Conservation (phyloP, 2,888 invertebrate species). For the Morpho achilles region DNA sequence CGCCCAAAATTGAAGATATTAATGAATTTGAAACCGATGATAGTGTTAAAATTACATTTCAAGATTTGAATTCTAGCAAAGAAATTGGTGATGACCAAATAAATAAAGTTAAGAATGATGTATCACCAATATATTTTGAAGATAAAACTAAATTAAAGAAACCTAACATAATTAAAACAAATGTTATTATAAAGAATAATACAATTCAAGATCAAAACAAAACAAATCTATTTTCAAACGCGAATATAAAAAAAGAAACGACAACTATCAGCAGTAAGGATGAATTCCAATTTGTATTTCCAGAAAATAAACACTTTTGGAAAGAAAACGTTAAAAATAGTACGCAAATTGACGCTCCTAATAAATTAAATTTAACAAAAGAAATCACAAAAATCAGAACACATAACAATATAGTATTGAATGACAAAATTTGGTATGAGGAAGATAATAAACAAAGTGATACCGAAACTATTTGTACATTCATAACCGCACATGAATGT, state of each 20-base stretch:
- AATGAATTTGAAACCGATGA: conserved; percentile 59
- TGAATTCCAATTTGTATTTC: conserved; percentile 45
- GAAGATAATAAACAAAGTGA: conserved; percentile 25
- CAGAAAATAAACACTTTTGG: conserved; percentile 27
- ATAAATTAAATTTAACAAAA: conserved; percentile 6
- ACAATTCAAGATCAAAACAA: not conserved
- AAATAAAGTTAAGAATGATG: conserved; percentile 29
- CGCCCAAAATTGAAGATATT: conserved; percentile 50
- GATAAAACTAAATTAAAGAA: conserved; percentile 1
- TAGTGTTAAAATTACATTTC: conserved; percentile 54
- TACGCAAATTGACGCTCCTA: conserved; percentile 2
- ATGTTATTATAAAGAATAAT: conserved; percentile 1
- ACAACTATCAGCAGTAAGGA: conserved; percentile 29
- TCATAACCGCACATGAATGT: conserved; percentile 49
- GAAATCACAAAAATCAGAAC: conserved; percentile 5
- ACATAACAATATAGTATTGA: conserved; percentile 21
- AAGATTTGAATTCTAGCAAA: conserved; percentile 31
- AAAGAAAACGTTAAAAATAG: conserved; percentile 10
- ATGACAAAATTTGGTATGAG: conserved; percentile 31
- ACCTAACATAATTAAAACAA: not conserved
- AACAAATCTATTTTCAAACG: conserved; percentile 14
- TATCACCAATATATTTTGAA: conserved; percentile 6
- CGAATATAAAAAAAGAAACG: conserved; percentile 1
- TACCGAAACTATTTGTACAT: conserved; percentile 51
- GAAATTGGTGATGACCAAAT: conserved; percentile 13